These are phyloP conservation scores for Coracopsis vasa DNA, from an alignment of 2,113 vertebrate genomes.

Conservation along the genomic window DNA sequence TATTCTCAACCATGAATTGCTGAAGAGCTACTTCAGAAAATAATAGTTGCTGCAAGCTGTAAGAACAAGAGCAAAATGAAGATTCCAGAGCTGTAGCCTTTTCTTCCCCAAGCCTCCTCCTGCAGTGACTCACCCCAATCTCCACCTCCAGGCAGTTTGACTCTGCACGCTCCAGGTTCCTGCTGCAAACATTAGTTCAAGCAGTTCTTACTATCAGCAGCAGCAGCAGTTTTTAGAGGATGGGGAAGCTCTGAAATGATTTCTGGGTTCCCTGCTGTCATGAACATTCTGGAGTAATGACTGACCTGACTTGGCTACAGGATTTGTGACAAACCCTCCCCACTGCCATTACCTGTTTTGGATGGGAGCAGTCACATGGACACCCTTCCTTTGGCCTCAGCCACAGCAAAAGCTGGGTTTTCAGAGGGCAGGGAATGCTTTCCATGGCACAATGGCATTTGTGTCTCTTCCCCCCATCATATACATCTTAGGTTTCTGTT, in stretches of 20 bases:
- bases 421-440: neutral
- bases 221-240: neutral
- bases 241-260: neutral
- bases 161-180: fast-evolving
- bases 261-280: neutral
- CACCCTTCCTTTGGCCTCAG: neutral
- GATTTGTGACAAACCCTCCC: neutral
- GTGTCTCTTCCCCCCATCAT: neutral
- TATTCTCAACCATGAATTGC: slow-evolving; percentile 1
- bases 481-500: neutral
- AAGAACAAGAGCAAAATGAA: slow-evolving; percentile 19
- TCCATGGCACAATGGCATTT: neutral
- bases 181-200: neutral
- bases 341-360: neutral
- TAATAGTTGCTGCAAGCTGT: neutral
- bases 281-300: neutral
- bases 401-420: neutral
- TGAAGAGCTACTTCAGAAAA: slow-evolving; percentile 22
- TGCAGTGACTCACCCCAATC: neutral
- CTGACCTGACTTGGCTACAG: neutral
- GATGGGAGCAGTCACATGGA: neutral
- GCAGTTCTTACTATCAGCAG: neutral
- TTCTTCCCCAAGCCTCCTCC: neutral
- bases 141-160: neutral
- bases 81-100: neutral